A percentile compares a stretch with the other conserved stretches of the same genome.
Conservation (phyloP, 2,797 vertebrate species). For the Cynopterus sphinx region DNA sequence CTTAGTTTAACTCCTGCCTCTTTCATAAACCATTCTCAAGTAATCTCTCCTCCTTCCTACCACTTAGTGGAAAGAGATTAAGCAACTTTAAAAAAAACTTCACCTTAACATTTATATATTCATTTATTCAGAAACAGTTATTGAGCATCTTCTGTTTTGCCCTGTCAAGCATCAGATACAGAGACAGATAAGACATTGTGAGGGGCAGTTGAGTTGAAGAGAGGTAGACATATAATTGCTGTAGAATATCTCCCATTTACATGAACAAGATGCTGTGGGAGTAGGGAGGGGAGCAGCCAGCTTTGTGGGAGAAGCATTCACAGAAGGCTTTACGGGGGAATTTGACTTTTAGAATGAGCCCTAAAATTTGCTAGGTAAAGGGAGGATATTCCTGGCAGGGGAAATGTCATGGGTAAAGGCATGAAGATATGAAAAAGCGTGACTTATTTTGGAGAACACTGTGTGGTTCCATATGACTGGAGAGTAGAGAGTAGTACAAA, state of each 20-base stretch:
- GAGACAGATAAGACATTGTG: background rate
- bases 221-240: background rate
- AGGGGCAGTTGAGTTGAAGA: background rate
- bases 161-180: background rate
- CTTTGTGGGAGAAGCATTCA: background rate
- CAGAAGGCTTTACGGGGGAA: background rate
- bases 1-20: background rate
- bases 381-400: background rate
- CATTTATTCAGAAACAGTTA: background rate
- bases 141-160: background rate
- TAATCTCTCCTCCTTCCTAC: background rate
- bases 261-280: background rate
- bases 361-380: background rate
- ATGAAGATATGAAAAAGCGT: background rate
- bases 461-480: background rate
- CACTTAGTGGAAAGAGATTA: background rate
- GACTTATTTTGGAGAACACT: background rate
- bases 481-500: background rate
- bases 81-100: constrained; percentile 8
- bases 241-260: background rate
- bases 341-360: background rate
- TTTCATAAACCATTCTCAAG: background rate
- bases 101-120: background rate
- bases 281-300: background rate
- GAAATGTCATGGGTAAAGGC: background rate